Percentiles rank a stretch among this genome's conserved stretches.
phyloP scores from a whole-genome alignment of 1,140 invertebrate species.

The Papilio machaon region DNA sequence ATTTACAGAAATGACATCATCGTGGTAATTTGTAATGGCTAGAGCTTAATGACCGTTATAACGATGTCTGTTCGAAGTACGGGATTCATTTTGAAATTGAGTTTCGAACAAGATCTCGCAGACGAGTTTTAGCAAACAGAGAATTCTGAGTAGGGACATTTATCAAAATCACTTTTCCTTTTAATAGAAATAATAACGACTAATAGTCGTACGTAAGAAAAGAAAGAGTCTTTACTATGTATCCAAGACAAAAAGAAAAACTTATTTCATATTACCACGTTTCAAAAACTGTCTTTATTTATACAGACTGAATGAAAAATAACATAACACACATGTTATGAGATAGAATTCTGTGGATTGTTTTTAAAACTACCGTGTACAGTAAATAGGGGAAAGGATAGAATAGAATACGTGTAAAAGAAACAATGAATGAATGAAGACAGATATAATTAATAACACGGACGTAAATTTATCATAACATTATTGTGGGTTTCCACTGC shows the following conservation, averaged over 20 bases:
- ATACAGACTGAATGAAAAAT: neutral
- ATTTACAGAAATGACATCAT: conserved; percentile 34
- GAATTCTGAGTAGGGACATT: neutral
- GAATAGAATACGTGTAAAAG: neutral
- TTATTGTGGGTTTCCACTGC: neutral
- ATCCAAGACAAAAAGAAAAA: neutral
- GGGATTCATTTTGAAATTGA: conserved; percentile 33
- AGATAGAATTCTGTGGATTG: neutral
- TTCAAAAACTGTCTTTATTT: neutral
- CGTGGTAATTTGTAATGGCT: conserved; percentile 26
- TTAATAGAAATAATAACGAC: neutral
- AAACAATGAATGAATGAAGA: neutral
- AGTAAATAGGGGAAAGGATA: neutral
- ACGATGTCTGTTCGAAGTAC: conserved; percentile 18
- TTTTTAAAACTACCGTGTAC: conserved; percentile 2
- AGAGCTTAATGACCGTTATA: conserved; percentile 32
- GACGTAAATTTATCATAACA: neutral
- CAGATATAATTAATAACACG: neutral
- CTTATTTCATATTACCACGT: neutral
- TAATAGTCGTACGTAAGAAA: neutral
- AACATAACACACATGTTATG: neutral
- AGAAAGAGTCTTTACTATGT: neutral
- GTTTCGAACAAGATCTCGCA: conserved; percentile 13
- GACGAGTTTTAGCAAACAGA: neutral
- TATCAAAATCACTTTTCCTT: neutral